Evolutionary conservation across 1,140 invertebrate species (phyloP), one percentile per base, ranked within the genome.

Genomic region (Apis mellifera): DNA sequence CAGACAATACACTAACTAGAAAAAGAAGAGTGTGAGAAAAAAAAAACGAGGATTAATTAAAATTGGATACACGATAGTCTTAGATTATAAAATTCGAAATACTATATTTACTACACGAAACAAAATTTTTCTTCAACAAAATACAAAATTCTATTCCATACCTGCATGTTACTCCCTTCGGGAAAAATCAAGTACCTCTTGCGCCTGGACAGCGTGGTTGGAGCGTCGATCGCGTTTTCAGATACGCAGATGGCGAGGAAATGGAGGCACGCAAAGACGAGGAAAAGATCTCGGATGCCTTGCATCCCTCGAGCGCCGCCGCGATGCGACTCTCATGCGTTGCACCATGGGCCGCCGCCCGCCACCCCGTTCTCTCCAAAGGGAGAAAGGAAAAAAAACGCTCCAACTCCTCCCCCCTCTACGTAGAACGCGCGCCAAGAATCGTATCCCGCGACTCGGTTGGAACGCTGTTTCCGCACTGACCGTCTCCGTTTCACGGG

Each of bases 1-100:
- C 83, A 94, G 84, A 82, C 94, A 95, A 86, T 92, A 94, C 62
- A 94, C 94, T 81, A 94, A 69, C 94, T 95, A 5, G 32, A 42
- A 77, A 26, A 19, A 2, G 17, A 90, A 42, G 2, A 2, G 1
- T 32, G 26, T 32, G 26, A 32, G 26, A 32, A 32, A 32, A 32
- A 26, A 26, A 26, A 26, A 32, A n/a, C n/a, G n/a, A n/a, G n/a
- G 26, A 26, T 26, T 26, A 26, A 26, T 26, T 26, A 26, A 26
- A 26, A 26, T 26, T 26, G 26, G 26, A 26, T 26, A 1, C 1
- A 26, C 26, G 32, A 32, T 32, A 32, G 32, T 32, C 32, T 2
- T 32, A 32, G 3, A 32, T 32, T 32, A 32, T 32, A 3, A 42
- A 42, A 42, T 42, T 42, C 32, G 32, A n/a, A n/a, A n/a, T n/a